Percentiles rank a stretch among this genome's conserved stretches.
Evolutionary conservation across 2,113 vertebrate genomes (phyloP).

Genomic region (Petrocephalus zakoni): DNA sequence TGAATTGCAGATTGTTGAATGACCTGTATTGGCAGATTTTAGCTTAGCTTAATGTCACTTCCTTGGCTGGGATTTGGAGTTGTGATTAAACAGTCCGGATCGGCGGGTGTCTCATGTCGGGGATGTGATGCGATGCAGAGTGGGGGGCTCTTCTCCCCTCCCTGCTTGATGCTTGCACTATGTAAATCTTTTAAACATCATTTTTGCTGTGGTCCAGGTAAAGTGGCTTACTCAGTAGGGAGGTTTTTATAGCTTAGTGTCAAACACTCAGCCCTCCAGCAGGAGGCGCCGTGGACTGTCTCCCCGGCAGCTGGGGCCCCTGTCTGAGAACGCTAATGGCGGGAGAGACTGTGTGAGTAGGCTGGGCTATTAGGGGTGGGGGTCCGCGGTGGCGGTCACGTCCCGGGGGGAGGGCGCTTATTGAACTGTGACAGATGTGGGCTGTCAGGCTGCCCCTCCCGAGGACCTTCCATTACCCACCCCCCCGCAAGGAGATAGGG

Average conservation of each 20-base stretch:
- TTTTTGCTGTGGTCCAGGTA: not conserved
- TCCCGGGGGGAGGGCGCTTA: slow-evolving; percentile 27
- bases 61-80: not conserved
- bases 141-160: not conserved
- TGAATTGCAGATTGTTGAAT: not conserved
- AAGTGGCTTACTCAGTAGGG: not conserved
- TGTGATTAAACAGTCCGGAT: not conserved
- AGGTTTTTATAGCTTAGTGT: not conserved
- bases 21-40: not conserved
- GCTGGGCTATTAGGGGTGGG: slow-evolving; percentile 3
- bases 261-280: not conserved
- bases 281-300: not conserved
- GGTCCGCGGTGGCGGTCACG: not conserved
- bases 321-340: slow-evolving; percentile 18
- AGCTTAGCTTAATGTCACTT: not conserved
- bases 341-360: slow-evolving; percentile 7
- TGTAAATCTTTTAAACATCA: not conserved
- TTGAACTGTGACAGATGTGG: slow-evolving; percentile 34
- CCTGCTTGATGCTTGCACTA: not conserved
- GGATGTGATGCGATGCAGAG: not conserved
- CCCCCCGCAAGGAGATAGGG: slow-evolving; percentile 8
- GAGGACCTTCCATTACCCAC: slow-evolving; percentile 32
- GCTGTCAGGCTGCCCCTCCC: slow-evolving; percentile 20
- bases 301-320: not conserved
- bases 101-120: not conserved